phyloP scores from a whole-genome alignment of 1,140 invertebrate genomes.

The Trichonephila clavata region DNA sequence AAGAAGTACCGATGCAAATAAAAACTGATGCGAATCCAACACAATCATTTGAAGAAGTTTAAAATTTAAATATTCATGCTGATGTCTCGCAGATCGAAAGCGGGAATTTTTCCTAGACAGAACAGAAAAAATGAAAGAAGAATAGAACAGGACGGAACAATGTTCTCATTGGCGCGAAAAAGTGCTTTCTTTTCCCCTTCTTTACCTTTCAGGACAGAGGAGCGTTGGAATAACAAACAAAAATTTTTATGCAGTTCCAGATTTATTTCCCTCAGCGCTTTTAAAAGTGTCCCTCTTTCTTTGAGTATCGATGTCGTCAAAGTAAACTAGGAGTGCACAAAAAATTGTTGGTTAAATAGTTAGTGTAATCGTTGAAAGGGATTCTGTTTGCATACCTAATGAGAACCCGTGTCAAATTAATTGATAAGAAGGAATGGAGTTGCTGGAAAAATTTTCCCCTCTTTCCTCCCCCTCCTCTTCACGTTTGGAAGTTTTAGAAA shows the following conservation, averaged over 20 bases:
- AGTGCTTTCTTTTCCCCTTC: background rate
- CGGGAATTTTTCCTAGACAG: background rate
- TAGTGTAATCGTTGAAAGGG: constrained; percentile 31
- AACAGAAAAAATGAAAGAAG: background rate
- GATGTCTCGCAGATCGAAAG: background rate
- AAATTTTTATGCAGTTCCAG: constrained; percentile 15
- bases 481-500: background rate
- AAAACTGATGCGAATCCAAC: background rate
- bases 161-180: background rate
- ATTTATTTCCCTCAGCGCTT: constrained; percentile 26
- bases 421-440: constrained; percentile 1
- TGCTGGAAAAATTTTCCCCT: background rate
- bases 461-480: background rate
- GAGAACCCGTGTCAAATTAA: constrained; percentile 42
- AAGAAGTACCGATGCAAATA: background rate
- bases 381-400: constrained; percentile 58
- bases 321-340: background rate
- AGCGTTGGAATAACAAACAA: constrained; percentile 22
- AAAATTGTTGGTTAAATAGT: constrained; percentile 37
- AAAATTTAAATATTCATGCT: constrained; percentile 25
- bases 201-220: background rate
- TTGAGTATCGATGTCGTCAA: constrained; percentile 35
- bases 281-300: constrained; percentile 21
- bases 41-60: constrained; percentile 8
- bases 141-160: too few relatives aligned